A percentile compares a stretch with the other conserved stretches of the same genome.
phyloP scores from a whole-genome alignment of 2,888 invertebrate species.

The Scaptomyza cyrtandrae region DNA sequence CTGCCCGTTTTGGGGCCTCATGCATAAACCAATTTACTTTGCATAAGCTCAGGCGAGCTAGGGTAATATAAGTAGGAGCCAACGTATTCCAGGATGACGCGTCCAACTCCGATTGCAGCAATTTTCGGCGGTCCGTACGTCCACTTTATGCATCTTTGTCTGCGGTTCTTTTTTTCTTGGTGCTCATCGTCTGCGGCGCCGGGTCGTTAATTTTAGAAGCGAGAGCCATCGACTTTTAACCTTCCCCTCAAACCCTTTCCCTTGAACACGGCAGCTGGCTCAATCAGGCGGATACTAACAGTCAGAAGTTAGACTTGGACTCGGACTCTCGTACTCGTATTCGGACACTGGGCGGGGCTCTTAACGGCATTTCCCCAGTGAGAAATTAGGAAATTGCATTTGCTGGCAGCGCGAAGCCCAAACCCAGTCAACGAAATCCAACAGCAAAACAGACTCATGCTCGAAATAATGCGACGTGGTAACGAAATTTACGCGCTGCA shows the following conservation, averaged over 20 bases:
- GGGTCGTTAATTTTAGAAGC: slow-evolving; percentile 76
- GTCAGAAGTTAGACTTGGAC: slow-evolving; percentile 16
- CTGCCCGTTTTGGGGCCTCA: slow-evolving; percentile 56
- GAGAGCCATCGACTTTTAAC: slow-evolving; percentile 44
- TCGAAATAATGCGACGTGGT: slow-evolving; percentile 45
- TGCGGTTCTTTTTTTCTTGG: slow-evolving; percentile 57
- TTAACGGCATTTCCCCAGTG: slow-evolving; percentile 79
- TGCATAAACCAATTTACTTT: slow-evolving; percentile 78
- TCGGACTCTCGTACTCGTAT: slow-evolving; percentile 27
- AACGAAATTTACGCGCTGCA: slow-evolving; percentile 67
- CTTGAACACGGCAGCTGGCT: slow-evolving; percentile 20
- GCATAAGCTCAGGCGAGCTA: slow-evolving; percentile 58
- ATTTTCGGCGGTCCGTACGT: slow-evolving; percentile 47
- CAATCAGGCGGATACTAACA: slow-evolving; percentile 53
- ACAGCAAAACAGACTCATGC: slow-evolving; percentile 11
- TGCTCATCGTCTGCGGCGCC: slow-evolving; percentile 66
- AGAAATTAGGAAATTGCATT: slow-evolving; percentile 83
- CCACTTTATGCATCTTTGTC: slow-evolving; percentile 76
- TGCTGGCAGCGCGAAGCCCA: slow-evolving; percentile 43
- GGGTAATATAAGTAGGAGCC: slow-evolving; percentile 13
- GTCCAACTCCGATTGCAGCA: slow-evolving; percentile 61
- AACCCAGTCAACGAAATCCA: slow-evolving; percentile 25
- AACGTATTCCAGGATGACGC: slow-evolving; percentile 23
- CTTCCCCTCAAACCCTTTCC: background rate
- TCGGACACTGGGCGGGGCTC: slow-evolving; percentile 53